Evolutionary conservation across 1,140 invertebrate species (phyloP).

Genomic region (Cheumatopsyche charites): DNA sequence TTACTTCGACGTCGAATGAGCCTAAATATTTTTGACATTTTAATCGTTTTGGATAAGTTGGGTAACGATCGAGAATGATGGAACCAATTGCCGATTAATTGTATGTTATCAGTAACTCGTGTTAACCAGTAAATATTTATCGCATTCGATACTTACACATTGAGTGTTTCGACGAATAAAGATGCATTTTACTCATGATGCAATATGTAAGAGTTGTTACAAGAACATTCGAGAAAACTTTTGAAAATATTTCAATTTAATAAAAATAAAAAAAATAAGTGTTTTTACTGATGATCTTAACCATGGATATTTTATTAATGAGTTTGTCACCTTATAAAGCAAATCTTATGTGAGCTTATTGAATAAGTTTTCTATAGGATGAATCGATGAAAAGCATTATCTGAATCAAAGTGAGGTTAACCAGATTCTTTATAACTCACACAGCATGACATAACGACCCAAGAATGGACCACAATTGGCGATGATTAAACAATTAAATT

Average conservation of each 20-base stretch:
- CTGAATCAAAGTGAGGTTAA: not conserved
- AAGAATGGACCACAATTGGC: not conserved
- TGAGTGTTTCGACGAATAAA: no score
- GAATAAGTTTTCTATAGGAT: not conserved
- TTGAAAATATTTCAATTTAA: no score
- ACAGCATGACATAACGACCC: not conserved
- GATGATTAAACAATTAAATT: no score
- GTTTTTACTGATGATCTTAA: no score
- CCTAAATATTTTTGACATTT: constrained; percentile 13
- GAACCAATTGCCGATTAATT: constrained; percentile 14
- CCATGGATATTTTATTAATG: no score
- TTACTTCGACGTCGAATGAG: not conserved
- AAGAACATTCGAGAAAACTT: no score
- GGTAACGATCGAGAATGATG: not conserved
- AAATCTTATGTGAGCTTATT: not conserved
- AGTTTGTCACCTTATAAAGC: no score
- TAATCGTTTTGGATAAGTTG: not conserved
- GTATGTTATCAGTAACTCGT: constrained; percentile 4
- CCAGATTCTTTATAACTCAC: not conserved
- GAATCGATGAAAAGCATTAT: constrained; percentile 6
- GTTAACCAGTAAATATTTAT: not conserved
- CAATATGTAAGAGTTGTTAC: no score
- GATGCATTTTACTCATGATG: no score
- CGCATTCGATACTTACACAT: no score
- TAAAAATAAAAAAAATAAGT: no score